phyloP scores from a whole-genome alignment of 2,888 invertebrate genomes.

The Drosophila dives region DNA sequence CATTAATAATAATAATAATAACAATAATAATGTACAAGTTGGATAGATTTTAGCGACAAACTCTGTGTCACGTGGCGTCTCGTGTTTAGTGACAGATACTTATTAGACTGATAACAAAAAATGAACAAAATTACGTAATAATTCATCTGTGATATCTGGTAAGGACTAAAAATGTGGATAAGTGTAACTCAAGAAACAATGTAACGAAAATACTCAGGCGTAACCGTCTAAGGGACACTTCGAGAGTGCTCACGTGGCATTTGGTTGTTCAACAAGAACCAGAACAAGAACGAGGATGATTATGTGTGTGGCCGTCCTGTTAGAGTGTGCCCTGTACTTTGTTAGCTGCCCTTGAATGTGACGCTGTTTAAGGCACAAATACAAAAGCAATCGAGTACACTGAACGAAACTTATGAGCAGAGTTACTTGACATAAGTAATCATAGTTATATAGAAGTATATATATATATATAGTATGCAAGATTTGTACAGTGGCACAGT shows the following conservation, averaged over 20 bases:
- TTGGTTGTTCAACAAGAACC: not conserved
- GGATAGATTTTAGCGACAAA: constrained; percentile 37
- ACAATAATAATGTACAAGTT: constrained; percentile 18
- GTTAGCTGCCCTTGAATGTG: constrained; percentile 52
- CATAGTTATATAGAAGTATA: constrained; percentile 9
- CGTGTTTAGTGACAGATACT: constrained; percentile 59
- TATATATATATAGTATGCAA: constrained; percentile 7
- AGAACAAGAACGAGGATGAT: not conserved
- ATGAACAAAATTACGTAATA: constrained; percentile 23
- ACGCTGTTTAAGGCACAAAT: constrained; percentile 46
- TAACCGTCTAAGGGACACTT: constrained; percentile 30
- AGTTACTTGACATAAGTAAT: constrained; percentile 17
- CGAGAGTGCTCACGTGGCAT: constrained; percentile 18
- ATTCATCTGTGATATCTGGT: constrained; percentile 16
- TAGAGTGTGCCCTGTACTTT: constrained; percentile 48
- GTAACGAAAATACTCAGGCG: constrained; percentile 40
- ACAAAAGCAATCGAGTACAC: constrained; percentile 57
- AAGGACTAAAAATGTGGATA: constrained; percentile 23
- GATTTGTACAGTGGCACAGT: constrained; percentile 40
- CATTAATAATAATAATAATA: constrained; percentile 10
- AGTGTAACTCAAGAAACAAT: constrained; percentile 29
- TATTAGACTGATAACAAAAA: constrained; percentile 32
- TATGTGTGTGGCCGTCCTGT: constrained; percentile 26
- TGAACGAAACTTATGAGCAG: constrained; percentile 32
- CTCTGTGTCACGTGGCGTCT: constrained; percentile 58